Conservation (phyloP, 2,888 invertebrate species). For the Cacoxenus indagator region DNA sequence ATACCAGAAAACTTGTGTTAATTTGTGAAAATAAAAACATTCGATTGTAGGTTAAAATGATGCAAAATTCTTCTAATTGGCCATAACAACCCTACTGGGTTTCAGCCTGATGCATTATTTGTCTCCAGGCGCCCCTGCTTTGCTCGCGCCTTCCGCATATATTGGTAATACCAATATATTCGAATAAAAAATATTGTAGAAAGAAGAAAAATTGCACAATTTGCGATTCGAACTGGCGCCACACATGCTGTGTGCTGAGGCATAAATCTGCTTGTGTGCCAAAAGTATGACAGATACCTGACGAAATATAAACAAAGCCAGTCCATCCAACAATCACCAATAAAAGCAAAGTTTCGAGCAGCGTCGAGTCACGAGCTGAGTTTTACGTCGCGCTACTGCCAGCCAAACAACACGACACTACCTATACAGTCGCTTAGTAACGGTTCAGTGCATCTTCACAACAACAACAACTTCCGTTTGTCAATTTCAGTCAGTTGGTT, state of each 20-base stretch:
- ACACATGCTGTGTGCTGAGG: neutral
- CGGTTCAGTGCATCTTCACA: slow-evolving; percentile 18
- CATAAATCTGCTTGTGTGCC: neutral
- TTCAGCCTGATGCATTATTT: no score
- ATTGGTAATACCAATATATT: no score
- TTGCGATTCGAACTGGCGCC: neutral
- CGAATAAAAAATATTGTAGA: no score
- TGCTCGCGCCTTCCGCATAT: no score
- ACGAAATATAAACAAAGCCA: neutral
- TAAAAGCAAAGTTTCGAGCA: neutral
- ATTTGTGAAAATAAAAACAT: neutral
- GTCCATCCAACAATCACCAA: neutral
- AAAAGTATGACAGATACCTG: neutral
- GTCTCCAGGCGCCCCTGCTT: no score
- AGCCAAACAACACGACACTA: neutral
- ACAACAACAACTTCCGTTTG: slow-evolving; percentile 4
- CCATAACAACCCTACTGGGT: no score
- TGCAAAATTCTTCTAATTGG: neutral
- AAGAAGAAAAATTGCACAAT: neutral
- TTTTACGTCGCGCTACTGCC: neutral
- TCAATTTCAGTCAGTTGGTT: neutral
- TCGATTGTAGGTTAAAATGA: neutral
- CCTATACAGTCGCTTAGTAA: slow-evolving; percentile 3
- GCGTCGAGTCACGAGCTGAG: neutral
- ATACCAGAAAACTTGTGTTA: neutral